These are phyloP conservation scores for Tromatobia lineatoria DNA, from an alignment of 2,888 invertebrate genomes.

Conservation along the genomic window DNA sequence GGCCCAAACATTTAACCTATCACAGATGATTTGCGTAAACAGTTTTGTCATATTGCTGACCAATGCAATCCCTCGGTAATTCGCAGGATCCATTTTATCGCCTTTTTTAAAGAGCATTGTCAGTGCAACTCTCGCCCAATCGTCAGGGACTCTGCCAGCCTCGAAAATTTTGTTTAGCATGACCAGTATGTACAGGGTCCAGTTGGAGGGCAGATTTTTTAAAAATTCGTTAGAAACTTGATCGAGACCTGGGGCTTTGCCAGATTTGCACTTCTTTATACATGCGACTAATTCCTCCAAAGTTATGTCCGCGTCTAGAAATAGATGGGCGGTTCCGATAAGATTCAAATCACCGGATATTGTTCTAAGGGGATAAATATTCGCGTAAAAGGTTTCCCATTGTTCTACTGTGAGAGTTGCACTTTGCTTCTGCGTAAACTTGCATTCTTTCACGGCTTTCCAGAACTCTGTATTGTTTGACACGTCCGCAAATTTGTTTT, in stretches of 20 bases:
- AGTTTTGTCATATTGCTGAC: slow-evolving; percentile 59
- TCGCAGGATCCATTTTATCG: slow-evolving; percentile 57
- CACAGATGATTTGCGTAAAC: slow-evolving; percentile 56
- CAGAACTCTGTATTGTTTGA: neutral
- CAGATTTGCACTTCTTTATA: slow-evolving; percentile 47
- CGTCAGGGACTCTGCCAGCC: slow-evolving; percentile 13
- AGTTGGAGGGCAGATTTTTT: slow-evolving; percentile 34
- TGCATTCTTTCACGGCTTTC: slow-evolving; percentile 27
- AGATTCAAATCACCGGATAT: neutral
- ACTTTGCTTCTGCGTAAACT: neutral
- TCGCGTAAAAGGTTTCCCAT: slow-evolving; percentile 32
- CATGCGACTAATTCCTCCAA: neutral
- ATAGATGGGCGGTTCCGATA: neutral
- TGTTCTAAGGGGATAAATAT: slow-evolving; percentile 32
- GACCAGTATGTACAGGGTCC: slow-evolving; percentile 15
- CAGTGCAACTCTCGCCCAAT: slow-evolving; percentile 35
- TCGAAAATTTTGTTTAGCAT: slow-evolving; percentile 48
- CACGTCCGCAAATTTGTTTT: slow-evolving; percentile 1
- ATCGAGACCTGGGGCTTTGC: slow-evolving; percentile 54
- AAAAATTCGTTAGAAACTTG: slow-evolving; percentile 46
- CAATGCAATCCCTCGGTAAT: slow-evolving; percentile 70
- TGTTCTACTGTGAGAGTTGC: slow-evolving; percentile 16
- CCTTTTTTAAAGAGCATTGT: slow-evolving; percentile 70
- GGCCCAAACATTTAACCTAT: slow-evolving; percentile 62
- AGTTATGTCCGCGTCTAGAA: slow-evolving; percentile 18